Evolutionary conservation across 30 jellyfish, hydroid and myxozoan genomes (phyloP).

Genomic region (Rhopilema esculentum): DNA sequence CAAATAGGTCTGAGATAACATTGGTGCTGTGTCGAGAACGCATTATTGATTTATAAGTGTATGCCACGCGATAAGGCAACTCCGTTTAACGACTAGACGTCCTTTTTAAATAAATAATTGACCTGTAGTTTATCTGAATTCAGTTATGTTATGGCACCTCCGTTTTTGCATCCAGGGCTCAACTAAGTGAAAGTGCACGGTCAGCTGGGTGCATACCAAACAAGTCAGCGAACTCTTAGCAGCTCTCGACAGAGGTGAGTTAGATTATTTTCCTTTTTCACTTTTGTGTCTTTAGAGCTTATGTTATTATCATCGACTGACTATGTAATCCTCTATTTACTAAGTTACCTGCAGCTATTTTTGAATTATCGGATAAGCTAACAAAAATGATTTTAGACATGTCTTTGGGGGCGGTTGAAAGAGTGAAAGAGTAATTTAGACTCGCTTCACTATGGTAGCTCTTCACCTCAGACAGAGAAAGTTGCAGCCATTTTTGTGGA

Average conservation of each 20-base stretch:
- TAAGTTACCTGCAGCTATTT: background rate
- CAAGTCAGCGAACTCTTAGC: background rate
- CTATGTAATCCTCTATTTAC: background rate
- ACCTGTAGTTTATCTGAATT: background rate
- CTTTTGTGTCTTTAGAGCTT: background rate
- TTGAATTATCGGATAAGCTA: background rate
- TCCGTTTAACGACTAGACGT: conserved; percentile 13
- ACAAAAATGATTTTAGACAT: background rate
- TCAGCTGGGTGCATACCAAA: background rate
- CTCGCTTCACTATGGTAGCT: background rate
- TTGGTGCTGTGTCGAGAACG: conserved; percentile 4
- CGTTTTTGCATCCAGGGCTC: background rate
- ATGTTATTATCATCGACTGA: background rate
- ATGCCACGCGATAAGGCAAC: conserved; percentile 25
- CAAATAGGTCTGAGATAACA: conserved; percentile 38
- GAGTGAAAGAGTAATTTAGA: background rate
- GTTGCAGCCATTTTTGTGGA: background rate
- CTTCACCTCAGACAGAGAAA: background rate
- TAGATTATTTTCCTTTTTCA: background rate
- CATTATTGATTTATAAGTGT: conserved; percentile 28
- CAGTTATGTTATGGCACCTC: background rate
- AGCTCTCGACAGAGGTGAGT: background rate
- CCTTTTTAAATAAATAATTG: background rate
- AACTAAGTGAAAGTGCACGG: background rate
- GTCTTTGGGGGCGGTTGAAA: background rate